Evolutionary conservation across 2,888 invertebrate species (phyloP), one percentile per base, ranked within the genome.

Genomic region (Drosophila yooni): DNA sequence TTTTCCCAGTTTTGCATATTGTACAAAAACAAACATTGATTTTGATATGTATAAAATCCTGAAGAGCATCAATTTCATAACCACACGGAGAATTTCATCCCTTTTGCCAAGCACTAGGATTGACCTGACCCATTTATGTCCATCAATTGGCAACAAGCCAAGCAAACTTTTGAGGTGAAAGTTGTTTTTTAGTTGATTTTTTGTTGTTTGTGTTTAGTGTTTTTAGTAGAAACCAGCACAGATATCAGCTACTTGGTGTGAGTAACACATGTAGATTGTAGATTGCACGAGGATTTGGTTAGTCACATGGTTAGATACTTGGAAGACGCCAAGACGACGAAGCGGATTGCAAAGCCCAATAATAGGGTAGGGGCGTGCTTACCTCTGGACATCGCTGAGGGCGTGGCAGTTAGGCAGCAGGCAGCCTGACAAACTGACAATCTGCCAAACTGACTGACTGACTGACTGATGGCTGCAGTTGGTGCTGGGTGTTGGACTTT

Each of bases 221-320:
- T 67, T 62, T 78, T 78, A 78, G 78, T 78, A 74, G 52, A 68
- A 74, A 57, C 70, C 61, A 75, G 54, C 59, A 57, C 31, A 58
- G n/a, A 56, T 50, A 56, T 27, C 25, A 50, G 8, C 40, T 43
- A 68, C 11, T 63, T 60, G 38, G 31, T 58, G 62, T 68, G 38
- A 64, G 66, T 75, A 67, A 65, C 31, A 68, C 68, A 67, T 71
- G 31, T 50, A 46, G 48, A 50, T 64, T 71, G 34, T 50, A 46
- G 48, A 46, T 64, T 50, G 60, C 56, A 50, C 53, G 50, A 51
- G 66, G 64, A 66, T 57, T 40, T 53, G 70, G 63, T 74, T 78
- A 78, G 74, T 67, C 67, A 73, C 56, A 54, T 53, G 58, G 72
- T 78, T 78, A 78, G 70, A 64, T 67, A 76, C 56, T 62, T 76